phyloP scores from a whole-genome alignment of 2,113 vertebrate genomes.

The Cacatua alba region DNA sequence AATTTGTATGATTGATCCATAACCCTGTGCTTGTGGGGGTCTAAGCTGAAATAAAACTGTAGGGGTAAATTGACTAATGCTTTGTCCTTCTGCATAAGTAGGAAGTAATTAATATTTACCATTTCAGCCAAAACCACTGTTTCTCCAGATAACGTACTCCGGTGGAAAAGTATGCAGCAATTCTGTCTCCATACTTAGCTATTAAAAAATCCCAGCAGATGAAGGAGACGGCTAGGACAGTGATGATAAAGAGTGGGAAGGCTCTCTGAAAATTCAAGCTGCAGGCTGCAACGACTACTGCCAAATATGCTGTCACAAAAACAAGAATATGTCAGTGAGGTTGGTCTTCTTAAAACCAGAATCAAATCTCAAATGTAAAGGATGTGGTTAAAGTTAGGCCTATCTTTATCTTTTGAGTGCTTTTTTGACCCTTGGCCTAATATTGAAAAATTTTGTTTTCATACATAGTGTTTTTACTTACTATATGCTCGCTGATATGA shows the following conservation, averaged over 20 bases:
- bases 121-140: constrained; percentile 83
- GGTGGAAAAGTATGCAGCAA: constrained; percentile 66
- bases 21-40: not conserved
- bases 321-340: not conserved
- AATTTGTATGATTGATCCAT: not conserved
- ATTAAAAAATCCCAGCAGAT: constrained; percentile 83
- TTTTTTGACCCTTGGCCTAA: not conserved
- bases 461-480: not conserved
- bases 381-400: not conserved
- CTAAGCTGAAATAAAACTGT: not conserved
- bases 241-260: constrained; percentile 80
- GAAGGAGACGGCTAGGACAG: constrained; percentile 77
- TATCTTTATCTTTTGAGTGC: not conserved
- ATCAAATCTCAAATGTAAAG: not conserved
- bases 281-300: constrained; percentile 80
- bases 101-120: constrained; percentile 72
- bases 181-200: constrained; percentile 73
- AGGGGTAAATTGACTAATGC: not conserved
- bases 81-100: not conserved
- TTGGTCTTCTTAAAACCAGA: not conserved
- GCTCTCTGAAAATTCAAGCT: constrained; percentile 82
- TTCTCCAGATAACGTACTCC: constrained; percentile 53
- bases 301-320: constrained; percentile 77
- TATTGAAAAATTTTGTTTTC: not conserved
- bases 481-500: not conserved